phyloP scores from a whole-genome alignment of 2,113 vertebrate species.

The Litocranius walleri region DNA sequence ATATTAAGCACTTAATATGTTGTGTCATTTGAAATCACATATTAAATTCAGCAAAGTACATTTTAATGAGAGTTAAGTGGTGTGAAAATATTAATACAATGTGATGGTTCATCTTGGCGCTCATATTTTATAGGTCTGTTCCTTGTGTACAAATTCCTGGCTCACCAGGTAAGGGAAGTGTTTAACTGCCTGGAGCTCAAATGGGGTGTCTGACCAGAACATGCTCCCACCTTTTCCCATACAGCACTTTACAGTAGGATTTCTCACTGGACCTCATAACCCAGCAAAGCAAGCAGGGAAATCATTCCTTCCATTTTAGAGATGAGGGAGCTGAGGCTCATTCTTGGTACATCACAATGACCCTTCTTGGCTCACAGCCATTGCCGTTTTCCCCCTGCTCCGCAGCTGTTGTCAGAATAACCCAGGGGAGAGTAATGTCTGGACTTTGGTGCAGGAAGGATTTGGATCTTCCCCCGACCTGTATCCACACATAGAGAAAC shows the following conservation, averaged over 20 bases:
- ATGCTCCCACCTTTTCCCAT: neutral
- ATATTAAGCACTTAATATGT: slow-evolving; percentile 90
- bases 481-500: neutral
- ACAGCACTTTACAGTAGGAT: neutral
- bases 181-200: neutral
- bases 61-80: slow-evolving; percentile 89
- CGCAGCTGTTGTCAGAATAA: neutral
- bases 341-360: rapidly evolving
- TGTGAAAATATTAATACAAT: slow-evolving; percentile 81
- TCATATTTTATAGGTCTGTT: slow-evolving; percentile 7
- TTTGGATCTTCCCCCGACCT: neutral
- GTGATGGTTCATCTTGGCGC: slow-evolving; percentile 55
- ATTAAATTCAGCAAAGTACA: slow-evolving; percentile 86
- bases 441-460: neutral
- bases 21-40: slow-evolving; percentile 86
- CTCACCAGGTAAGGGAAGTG: slow-evolving; percentile 44
- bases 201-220: neutral
- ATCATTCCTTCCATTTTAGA: neutral
- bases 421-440: neutral
- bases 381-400: too few relatives aligned
- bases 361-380: neutral
- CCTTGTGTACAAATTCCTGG: neutral
- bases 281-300: neutral
- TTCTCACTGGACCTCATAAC: neutral
- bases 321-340: neutral